Base-by-base conservation (phyloP, 2,888 invertebrate species). In the Aelia acuminata region DNA sequence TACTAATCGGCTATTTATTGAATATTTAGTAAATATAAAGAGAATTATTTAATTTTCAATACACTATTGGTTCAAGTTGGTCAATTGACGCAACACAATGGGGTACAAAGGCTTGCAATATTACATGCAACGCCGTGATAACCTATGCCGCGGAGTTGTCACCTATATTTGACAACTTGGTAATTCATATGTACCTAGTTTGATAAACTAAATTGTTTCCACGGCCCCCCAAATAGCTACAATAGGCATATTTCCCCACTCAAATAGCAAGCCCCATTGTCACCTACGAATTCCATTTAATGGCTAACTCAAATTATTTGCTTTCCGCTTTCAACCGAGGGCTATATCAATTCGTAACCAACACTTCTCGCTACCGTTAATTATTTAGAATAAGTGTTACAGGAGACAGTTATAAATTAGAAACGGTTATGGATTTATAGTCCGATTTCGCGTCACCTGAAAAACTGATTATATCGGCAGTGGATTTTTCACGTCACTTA, bases 141-240 rank as follows among this genome's bases (percentile, higher is more conserved):
- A 70, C 63, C 63, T 35, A 70, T 70, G 63, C 63, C 63, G 35
- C 18, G 63, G 63, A 70, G 31, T 70, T 70, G 63, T 70, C 63
- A 70, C 63, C 63, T 70, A 70, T 70, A 70, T 70, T 70, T 70
- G 63, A 70, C 63, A 70, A 70, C 63, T 70, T 4, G 63, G 63
- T 70, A 70, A 70, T 70, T 70, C 63, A 70, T 70, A 70, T 35
- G 63, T 70, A 70, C 31, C n/a, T n/a, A n/a, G n/a, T 63, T 70
- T 70, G 63, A 70, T 70, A 70, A 70, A 70, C 63, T 70, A 70
- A 70, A 70, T 70, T 70, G 63, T 70, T 35, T 70, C 63, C 63
- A 70, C 2, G 26, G n/a, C n/a, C n/a, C 63, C 63, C 35, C 63
- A 70, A 70, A 70, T 70, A 70, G 63, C 63, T 70, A 70, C 63